Conservation (phyloP, 2,888 invertebrate genomes). For the Leptinotarsa juncta region DNA sequence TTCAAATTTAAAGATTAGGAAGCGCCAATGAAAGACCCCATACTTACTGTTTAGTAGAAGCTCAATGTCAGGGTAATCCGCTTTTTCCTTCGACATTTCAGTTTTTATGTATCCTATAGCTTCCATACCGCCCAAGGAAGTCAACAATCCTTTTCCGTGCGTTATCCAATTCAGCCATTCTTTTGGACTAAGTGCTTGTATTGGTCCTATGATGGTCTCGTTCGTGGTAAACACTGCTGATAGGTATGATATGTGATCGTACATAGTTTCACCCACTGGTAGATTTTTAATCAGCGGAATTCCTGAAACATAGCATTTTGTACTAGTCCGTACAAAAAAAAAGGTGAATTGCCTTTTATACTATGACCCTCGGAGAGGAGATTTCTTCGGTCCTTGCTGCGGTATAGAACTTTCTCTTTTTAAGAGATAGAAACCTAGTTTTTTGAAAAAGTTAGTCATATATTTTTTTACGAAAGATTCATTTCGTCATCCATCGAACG, state of each 20-base stretch:
- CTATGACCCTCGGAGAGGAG: too few species aligned
- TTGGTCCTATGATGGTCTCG: constrained; percentile 59
- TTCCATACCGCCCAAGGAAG: constrained; percentile 71
- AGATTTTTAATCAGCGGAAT: constrained; percentile 74
- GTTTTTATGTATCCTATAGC: constrained; percentile 71
- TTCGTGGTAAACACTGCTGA: constrained; percentile 70
- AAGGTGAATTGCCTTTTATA: too few species aligned
- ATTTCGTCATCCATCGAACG: too few species aligned
- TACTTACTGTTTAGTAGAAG: constrained; percentile 66
- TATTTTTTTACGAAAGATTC: too few species aligned
- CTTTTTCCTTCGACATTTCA: constrained; percentile 66
- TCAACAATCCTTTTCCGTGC: constrained; percentile 64
- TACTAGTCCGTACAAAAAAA: too few species aligned
- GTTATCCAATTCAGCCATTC: constrained; percentile 41
- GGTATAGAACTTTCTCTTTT: too few species aligned
- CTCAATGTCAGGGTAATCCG: constrained; percentile 74
- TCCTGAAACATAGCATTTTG: constrained; percentile 22
- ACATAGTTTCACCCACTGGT: constrained; percentile 75
- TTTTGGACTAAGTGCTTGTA: constrained; percentile 53
- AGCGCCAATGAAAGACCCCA: too few species aligned
- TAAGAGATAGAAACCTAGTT: too few species aligned
- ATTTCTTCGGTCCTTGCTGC: too few species aligned
- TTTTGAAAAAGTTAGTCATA: too few species aligned
- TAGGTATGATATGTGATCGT: constrained; percentile 76
- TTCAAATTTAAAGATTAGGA: too few species aligned